Conservation (phyloP, 1,140 invertebrate species). For the Phthorimaea operculella region DNA sequence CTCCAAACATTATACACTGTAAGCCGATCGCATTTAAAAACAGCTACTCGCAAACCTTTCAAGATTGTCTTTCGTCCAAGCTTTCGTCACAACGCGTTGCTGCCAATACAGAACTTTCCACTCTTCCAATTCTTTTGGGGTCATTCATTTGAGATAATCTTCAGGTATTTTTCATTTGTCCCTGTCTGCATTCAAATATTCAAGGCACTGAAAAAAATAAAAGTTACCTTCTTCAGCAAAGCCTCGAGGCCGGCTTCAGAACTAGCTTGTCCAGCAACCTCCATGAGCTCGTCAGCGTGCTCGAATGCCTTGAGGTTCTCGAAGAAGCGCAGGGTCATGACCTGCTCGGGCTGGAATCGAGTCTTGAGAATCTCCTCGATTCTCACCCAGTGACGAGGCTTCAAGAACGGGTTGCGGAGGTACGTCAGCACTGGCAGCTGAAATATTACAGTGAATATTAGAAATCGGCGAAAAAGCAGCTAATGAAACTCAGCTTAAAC, state of each 20-base stretch:
- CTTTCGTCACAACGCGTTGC: too few species aligned
- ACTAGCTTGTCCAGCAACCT: conserved; percentile 85
- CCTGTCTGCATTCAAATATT: too few species aligned
- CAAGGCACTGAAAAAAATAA: neutral
- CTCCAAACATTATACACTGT: too few species aligned
- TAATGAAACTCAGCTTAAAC: too few species aligned
- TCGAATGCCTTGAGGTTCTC: conserved; percentile 80
- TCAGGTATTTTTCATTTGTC: too few species aligned
- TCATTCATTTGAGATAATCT: too few species aligned
- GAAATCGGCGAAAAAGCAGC: too few species aligned
- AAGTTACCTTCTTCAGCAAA: conserved; percentile 77
- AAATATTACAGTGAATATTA: neutral
- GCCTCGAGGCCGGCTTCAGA: conserved; percentile 84
- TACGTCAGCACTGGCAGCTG: conserved; percentile 80
- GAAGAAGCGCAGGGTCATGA: conserved; percentile 72
- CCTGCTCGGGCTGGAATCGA: conserved; percentile 76
- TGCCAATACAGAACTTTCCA: too few species aligned
- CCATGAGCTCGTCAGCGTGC: conserved; percentile 78
- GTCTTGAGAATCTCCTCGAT: conserved; percentile 80
- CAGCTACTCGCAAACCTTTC: too few species aligned
- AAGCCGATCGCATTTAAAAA: too few species aligned
- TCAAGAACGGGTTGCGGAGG: conserved; percentile 79
- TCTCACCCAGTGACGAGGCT: conserved; percentile 83
- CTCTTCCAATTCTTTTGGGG: too few species aligned
- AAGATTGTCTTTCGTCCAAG: too few species aligned